Evolutionary conservation across 2,888 invertebrate species (phyloP).

Genomic region (Elysia crispata): DNA sequence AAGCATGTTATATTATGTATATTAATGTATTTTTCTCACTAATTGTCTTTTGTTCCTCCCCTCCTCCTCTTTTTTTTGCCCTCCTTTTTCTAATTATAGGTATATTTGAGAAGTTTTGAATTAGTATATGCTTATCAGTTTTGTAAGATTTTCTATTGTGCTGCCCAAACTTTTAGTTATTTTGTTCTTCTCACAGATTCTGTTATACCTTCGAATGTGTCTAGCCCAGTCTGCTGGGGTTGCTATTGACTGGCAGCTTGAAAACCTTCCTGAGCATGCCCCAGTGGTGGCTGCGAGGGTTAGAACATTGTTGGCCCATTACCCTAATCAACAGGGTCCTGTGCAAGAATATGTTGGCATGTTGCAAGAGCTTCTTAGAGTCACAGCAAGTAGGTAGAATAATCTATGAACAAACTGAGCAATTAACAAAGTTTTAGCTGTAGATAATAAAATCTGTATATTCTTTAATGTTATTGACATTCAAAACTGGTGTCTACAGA

Average conservation of each 20-base stretch:
- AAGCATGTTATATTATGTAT: too few relatives aligned
- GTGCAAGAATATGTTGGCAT: slow-evolving; percentile 71
- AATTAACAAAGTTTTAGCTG: too few relatives aligned
- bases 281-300: slow-evolving; percentile 73
- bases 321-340: slow-evolving; percentile 77
- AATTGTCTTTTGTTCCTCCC: background rate
- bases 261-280: slow-evolving; percentile 70
- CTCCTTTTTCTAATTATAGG: too few relatives aligned
- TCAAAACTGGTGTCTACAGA: too few relatives aligned
- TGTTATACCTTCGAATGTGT: slow-evolving; percentile 89
- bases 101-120: background rate
- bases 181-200: slow-evolving; percentile 80
- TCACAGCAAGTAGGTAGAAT: slow-evolving; percentile 81
- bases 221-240: slow-evolving; percentile 83
- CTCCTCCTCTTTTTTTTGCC: background rate
- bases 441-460: too few relatives aligned
- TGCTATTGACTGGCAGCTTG: slow-evolving; percentile 56
- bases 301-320: slow-evolving; percentile 82
- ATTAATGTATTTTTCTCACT: background rate
- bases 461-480: too few relatives aligned
- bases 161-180: background rate
- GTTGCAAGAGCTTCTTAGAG: slow-evolving; percentile 78
- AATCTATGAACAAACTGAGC: too few relatives aligned
- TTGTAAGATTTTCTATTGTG: background rate
- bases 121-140: background rate